Conservation (phyloP, 2,888 invertebrate species). For the Itoplectis maculator region DNA sequence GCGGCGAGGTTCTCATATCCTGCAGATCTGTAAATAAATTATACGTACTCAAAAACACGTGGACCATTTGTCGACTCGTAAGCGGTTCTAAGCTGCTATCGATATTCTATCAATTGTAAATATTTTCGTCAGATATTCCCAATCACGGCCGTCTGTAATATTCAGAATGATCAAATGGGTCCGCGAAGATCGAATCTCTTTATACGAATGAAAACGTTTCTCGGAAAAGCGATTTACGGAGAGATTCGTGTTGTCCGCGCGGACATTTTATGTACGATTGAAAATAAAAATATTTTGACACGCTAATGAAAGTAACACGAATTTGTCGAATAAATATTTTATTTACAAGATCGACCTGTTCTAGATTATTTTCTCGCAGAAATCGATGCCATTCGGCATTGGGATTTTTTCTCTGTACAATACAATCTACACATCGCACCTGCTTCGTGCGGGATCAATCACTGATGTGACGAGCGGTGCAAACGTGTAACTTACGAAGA, state of each 20-base stretch:
- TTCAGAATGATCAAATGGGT: no score
- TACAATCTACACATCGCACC: slow-evolving; percentile 20
- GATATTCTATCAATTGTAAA: neutral
- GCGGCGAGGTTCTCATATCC: neutral
- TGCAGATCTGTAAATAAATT: neutral
- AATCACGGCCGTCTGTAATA: neutral
- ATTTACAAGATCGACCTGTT: slow-evolving; percentile 52
- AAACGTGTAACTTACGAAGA: no score
- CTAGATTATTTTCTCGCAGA: neutral
- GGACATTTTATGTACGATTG: neutral
- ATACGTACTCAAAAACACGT: neutral
- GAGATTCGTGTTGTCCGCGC: neutral
- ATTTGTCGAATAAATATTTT: slow-evolving; percentile 58
- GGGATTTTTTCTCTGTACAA: slow-evolving; percentile 28
- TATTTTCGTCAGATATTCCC: neutral
- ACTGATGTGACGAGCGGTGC: neutral
- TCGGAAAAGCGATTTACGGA: neutral
- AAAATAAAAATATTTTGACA: slow-evolving; percentile 20
- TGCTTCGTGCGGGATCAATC: slow-evolving; percentile 2
- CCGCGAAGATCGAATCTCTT: no score
- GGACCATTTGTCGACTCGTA: slow-evolving; percentile 9
- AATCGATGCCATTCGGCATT: slow-evolving; percentile 40
- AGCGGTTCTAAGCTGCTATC: neutral
- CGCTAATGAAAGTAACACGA: neutral
- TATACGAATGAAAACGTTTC: no score